phyloP scores from a whole-genome alignment of 2,797 vertebrate genomes.

The Sebastes melanostomus region DNA sequence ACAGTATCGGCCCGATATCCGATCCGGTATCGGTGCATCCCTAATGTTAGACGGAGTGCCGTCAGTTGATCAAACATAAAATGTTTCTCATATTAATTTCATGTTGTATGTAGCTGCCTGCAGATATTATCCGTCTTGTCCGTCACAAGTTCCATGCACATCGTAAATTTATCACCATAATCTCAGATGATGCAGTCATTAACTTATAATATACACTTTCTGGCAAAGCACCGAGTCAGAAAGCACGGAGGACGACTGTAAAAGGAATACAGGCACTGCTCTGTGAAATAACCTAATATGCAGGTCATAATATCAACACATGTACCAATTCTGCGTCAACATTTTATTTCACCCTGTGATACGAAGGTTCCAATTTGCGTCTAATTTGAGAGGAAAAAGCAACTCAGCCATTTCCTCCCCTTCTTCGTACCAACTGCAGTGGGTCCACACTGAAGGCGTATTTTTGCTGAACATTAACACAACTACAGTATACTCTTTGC shows the following conservation, averaged over 20 bases:
- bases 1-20: too few species aligned
- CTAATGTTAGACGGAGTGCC: constrained; percentile 20
- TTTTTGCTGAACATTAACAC: constrained; percentile 74
- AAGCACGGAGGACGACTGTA: constrained; percentile 29
- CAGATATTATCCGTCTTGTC: background rate
- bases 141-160: background rate
- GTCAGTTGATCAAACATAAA: background rate
- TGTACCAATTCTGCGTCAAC: constrained; percentile 64
- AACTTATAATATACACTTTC: constrained; percentile 24
- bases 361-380: constrained; percentile 68
- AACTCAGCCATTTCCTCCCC: constrained; percentile 75
- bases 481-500: constrained; percentile 57
- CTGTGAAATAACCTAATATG: constrained; percentile 58
- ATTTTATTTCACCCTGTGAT: constrained; percentile 65
- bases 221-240: constrained; percentile 19
- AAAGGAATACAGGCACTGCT: constrained; percentile 38
- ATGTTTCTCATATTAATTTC: background rate
- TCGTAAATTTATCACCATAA: background rate
- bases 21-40: too few species aligned
- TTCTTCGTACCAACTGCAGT: constrained; percentile 68
- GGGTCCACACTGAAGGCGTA: constrained; percentile 65
- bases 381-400: constrained; percentile 70
- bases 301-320: constrained; percentile 58
- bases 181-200: constrained; percentile 24
- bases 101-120: background rate